phyloP scores from a whole-genome alignment of 1,140 invertebrate species.

The Plutomurus gul region DNA sequence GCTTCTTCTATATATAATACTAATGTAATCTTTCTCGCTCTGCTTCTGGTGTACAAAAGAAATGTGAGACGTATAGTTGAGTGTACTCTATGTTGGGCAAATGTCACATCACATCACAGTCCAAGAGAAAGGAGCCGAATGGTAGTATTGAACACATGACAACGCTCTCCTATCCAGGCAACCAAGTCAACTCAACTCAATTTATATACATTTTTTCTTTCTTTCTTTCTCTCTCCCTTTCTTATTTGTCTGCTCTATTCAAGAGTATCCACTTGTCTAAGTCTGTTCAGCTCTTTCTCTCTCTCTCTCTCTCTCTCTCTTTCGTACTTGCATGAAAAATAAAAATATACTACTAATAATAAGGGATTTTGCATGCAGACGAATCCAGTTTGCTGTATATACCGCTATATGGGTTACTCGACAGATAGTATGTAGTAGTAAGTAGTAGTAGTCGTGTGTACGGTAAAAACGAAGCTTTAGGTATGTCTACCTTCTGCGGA shows the following conservation, averaged over 20 bases:
- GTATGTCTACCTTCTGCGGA: neutral
- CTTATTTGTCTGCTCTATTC: slow-evolving; percentile 14
- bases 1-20: neutral
- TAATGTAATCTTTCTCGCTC: slow-evolving; percentile 5
- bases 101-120: slow-evolving; percentile 21
- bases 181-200: slow-evolving; percentile 10
- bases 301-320: too few relatives aligned
- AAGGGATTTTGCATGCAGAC: slow-evolving; percentile 21
- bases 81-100: neutral
- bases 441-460: too few relatives aligned
- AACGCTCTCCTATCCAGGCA: too few relatives aligned
- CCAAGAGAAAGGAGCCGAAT: neutral
- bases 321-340: neutral
- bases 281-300: neutral
- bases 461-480: too few relatives aligned
- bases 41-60: neutral
- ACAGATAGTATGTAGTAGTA: too few relatives aligned
- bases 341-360: slow-evolving; percentile 20
- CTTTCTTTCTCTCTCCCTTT: neutral
- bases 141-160: slow-evolving; percentile 6
- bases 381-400: too few relatives aligned
- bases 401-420: too few relatives aligned
- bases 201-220: slow-evolving; percentile 1
- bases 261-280: neutral
- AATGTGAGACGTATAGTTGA: neutral